Evolutionary conservation across 35 echinoderm and acorn worm species (phyloP).

Genomic region (Apostichopus japonicus): DNA sequence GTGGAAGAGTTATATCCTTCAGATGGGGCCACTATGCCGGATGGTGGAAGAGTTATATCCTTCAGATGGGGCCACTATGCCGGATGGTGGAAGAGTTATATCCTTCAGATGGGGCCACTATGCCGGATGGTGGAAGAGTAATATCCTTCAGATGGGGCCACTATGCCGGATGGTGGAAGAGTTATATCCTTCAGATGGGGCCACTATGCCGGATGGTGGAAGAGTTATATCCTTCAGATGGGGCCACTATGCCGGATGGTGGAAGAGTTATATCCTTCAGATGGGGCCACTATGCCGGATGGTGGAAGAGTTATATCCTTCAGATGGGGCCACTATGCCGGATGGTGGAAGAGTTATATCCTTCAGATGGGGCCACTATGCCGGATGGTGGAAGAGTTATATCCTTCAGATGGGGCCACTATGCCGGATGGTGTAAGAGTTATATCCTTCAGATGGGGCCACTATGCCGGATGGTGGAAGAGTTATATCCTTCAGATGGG

Average conservation of each 20-base stretch:
- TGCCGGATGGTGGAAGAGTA: background rate
- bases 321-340: background rate
- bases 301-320: constrained; percentile 6
- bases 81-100: constrained; percentile 1
- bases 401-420: background rate
- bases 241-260: background rate
- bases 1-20: constrained; percentile 1
- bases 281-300: background rate
- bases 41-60: constrained; percentile 6
- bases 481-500: background rate
- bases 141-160: background rate
- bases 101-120: background rate
- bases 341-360: constrained; percentile 11
- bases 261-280: constrained; percentile 1
- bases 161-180: background rate
- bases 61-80: background rate
- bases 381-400: background rate
- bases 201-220: background rate
- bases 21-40: background rate
- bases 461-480: background rate
- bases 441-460: background rate
- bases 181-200: constrained; percentile 3
- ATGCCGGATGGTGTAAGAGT: background rate
- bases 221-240: constrained; percentile 2
- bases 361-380: background rate